Evolutionary conservation across 2,797 vertebrate genomes (phyloP).

Genomic region (Psittacula echo): DNA sequence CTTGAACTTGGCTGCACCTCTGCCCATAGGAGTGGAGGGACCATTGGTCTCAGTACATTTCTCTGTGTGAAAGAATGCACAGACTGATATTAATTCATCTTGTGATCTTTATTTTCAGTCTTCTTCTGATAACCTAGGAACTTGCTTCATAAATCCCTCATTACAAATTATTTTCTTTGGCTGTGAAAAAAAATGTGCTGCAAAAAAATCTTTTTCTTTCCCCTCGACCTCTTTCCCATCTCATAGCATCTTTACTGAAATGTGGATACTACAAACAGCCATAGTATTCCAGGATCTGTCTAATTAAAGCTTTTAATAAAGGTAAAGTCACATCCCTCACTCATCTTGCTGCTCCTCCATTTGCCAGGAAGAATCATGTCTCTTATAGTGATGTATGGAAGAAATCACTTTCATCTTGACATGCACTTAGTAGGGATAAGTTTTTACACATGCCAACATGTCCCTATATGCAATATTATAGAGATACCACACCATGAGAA

Average conservation of each 20-base stretch:
- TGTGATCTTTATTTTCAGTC: constrained; percentile 12
- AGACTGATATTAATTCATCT: background rate
- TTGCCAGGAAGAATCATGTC: background rate
- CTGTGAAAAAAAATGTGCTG: background rate
- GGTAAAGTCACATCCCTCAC: background rate
- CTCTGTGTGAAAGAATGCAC: constrained; percentile 8
- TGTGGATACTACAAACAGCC: background rate
- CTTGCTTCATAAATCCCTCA: constrained; percentile 45
- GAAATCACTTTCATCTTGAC: background rate
- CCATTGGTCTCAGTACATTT: background rate
- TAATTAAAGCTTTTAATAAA: background rate
- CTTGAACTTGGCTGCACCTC: background rate
- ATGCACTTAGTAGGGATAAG: background rate
- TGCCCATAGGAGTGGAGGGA: background rate
- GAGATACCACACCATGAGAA: background rate
- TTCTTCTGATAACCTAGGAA: constrained; percentile 46
- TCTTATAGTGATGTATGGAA: background rate
- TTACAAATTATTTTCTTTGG: constrained; percentile 52
- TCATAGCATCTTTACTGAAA: background rate
- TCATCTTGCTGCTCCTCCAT: background rate
- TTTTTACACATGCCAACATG: background rate
- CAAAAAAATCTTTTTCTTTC: background rate
- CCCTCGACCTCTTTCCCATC: background rate
- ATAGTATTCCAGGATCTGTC: background rate
- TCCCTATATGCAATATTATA: background rate